phyloP scores from a whole-genome alignment of 1,140 invertebrate genomes.

The Dendrolimus punctatus region DNA sequence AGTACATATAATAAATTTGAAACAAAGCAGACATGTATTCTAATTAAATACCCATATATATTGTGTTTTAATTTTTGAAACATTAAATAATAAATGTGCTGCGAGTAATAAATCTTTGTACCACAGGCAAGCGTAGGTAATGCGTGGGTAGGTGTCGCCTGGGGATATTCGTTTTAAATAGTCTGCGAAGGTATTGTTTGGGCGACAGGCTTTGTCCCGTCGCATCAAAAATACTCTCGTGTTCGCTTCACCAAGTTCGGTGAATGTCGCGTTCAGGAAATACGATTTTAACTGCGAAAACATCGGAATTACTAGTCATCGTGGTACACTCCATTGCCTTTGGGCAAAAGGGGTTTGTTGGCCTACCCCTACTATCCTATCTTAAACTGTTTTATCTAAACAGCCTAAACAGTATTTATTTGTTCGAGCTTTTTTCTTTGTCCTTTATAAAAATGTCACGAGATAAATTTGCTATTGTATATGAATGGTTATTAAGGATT shows the following conservation, averaged over 20 bases:
- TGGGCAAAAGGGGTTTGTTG: slow-evolving; percentile 58
- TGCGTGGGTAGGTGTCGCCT: slow-evolving; percentile 42
- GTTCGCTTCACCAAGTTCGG: slow-evolving; percentile 43
- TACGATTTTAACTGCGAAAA: slow-evolving; percentile 69
- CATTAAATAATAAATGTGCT: not conserved
- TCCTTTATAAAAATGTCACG: no score
- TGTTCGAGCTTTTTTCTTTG: no score
- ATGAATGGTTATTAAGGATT: no score
- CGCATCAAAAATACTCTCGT: slow-evolving; percentile 42
- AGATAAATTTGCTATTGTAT: no score
- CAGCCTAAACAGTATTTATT: slow-evolving; percentile 15
- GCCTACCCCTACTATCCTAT: slow-evolving; percentile 57
- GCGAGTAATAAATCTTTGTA: slow-evolving; percentile 15
- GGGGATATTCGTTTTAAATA: slow-evolving; percentile 54
- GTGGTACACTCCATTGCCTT: slow-evolving; percentile 53
- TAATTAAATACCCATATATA: no score
- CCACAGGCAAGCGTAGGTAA: slow-evolving; percentile 15
- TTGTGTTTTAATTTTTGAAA: no score
- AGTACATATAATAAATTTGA: no score
- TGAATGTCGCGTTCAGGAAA: slow-evolving; percentile 62
- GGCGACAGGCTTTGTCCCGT: slow-evolving; percentile 36
- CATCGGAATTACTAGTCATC: slow-evolving; percentile 66
- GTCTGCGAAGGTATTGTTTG: slow-evolving; percentile 51
- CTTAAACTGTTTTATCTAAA: slow-evolving; percentile 38
- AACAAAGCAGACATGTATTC: no score